Evolutionary conservation across 2,113 vertebrate species (phyloP), one percentile per base, ranked within the genome.

Genomic region (Alectura lathami): DNA sequence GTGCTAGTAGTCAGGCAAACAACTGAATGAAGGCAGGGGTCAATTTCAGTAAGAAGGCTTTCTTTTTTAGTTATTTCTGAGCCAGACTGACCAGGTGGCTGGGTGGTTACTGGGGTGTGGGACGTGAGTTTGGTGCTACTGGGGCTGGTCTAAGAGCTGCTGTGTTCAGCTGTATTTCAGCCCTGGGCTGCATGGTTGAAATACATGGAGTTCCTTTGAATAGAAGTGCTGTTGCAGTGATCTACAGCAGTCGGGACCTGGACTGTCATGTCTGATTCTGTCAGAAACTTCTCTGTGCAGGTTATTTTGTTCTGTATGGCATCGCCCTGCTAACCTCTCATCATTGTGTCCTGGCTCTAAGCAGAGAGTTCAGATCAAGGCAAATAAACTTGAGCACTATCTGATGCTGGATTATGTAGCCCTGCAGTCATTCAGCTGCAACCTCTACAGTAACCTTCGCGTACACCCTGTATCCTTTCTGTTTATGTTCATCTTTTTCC

Each of bases 401-500:
- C 83, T 90, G 90, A 83, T 62, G 24, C 9, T 80, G 79, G 80
- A 50, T 91, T 91, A 56, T 40, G 29, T 67, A 96, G 76, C 86
- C 90, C 93, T 84, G 94, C 88, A 96, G 90, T 88, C 91, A 76
- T 84, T 90, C 90, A 62, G 68, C 90, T 88, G 81, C 83, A 95
- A 86, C 80, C 91, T 91, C 80, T 62, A 56, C 42, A 14, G 72
- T 94, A 92, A 95, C 93, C 91, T 97, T 96, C 73, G 0, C 42
- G 63, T 57, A 69, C 76, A 76, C 83, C 76, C 76, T 42, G 27
- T 88, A 90, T 86, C 94, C 92, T 93, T 79, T 86, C 86, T 96
- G 95, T 82, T 94, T 95, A 92, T 86, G 82, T 83, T 94, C 95
- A 77, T 96, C 93, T 91, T 95, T 84, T 91, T 94, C 93, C 62